Percentiles rank a stretch among this genome's conserved stretches.
phyloP scores from a whole-genome alignment of 2,113 vertebrate species.

The Cepphus grylle region DNA sequence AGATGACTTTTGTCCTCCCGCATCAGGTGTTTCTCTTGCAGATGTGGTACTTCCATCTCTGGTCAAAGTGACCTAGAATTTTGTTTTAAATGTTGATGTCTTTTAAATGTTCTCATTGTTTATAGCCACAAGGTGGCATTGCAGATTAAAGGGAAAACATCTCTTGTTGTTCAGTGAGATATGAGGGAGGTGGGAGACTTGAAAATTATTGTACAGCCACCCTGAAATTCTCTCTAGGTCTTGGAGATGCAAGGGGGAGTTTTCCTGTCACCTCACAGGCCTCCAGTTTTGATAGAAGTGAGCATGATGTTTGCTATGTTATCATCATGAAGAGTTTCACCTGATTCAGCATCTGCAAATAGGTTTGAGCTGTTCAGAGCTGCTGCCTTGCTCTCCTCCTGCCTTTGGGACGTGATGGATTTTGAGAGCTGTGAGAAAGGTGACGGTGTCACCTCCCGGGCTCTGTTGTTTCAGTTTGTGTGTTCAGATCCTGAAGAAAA shows the following conservation, averaged over 20 bases:
- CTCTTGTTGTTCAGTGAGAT: background rate
- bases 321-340: background rate
- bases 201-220: background rate
- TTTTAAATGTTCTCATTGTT: conserved; percentile 37
- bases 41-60: background rate
- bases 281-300: background rate
- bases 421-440: background rate
- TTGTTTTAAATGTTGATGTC: background rate
- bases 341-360: background rate
- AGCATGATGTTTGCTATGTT: background rate
- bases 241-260: background rate
- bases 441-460: background rate
- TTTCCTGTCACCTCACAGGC: background rate
- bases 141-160: conserved; percentile 75
- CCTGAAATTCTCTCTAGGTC: background rate
- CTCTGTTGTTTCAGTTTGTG: background rate
- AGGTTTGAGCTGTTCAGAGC: background rate
- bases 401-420: background rate
- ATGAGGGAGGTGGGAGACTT: background rate
- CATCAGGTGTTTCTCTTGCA: background rate
- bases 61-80: background rate
- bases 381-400: background rate
- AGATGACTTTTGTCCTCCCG: background rate
- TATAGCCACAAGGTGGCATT: conserved; percentile 78
- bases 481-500: background rate